Base-by-base conservation (phyloP, 1,140 invertebrate genomes). In the Papilio polytes region DNA sequence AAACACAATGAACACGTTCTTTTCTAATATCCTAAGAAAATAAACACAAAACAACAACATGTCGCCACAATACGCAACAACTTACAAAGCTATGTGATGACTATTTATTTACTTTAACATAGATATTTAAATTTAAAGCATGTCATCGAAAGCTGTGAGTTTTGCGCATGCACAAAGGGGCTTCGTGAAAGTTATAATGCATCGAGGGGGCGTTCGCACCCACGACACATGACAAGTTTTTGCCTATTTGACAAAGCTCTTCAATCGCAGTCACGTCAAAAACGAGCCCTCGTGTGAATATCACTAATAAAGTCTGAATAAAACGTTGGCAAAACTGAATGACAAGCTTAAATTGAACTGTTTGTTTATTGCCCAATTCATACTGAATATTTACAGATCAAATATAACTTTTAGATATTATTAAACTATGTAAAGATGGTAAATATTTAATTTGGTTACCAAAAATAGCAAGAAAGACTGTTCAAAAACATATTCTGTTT, bases 241-340 rank as follows among this genome's bases (percentile, higher is more conserved):
- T 91, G 89, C 92, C 88, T 85, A 87, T 88, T 86, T 85, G 84
- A 92, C 90, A 90, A 92, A 87, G 80, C 86, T 85, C 86, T 87
- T 86, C 85, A 88, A 83, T 87, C 86, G 86, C 79, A 83, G 74
- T 63, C 84, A 84, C 85, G 78, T 85, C 85, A 86, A 88, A 85
- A 86, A 89, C 41, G 74, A 85, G 85, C 84, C 86, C 85, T 88
- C 78, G 73, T 84, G 81, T 82, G 84, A 85, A 89, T 85, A 85
- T 87, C 78, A 77, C 74, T 84, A 84, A 90, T 87, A 91, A 89
- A 88, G 73, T 82, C 74, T 82, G 85, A 88, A 90, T 94, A 87
- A 88, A 90, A 88, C 89, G 80, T 87, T 89, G 87, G 88, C 87
- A 88, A 88, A 81, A 53, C 83, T 76, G 56, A 88, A 86, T 91